Conservation (phyloP, 2,888 invertebrate species). For the Eupithecia tripunctaria region DNA sequence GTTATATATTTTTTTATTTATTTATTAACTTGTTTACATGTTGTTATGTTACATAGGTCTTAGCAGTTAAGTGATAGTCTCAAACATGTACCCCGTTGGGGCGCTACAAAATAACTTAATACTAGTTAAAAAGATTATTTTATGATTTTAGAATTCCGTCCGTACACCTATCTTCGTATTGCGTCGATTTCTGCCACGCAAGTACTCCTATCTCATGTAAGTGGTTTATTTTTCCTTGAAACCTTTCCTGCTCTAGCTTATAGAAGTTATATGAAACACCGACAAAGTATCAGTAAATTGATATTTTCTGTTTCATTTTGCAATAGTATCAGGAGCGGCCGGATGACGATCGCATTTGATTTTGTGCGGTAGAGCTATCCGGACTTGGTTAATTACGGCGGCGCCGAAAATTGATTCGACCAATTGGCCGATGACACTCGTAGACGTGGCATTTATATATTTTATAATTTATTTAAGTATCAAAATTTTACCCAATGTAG, state of each 20-base stretch:
- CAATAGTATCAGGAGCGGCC: neutral
- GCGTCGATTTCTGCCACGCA: constrained; percentile 17
- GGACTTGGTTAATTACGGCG: neutral
- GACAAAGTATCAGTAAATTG: neutral
- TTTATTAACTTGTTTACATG: too few species aligned
- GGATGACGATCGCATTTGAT: too few species aligned
- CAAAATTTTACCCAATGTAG: neutral
- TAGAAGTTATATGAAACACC: neutral
- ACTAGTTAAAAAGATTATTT: too few species aligned
- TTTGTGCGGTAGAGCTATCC: neutral
- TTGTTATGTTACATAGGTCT: too few species aligned
- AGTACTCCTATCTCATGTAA: constrained; percentile 40
- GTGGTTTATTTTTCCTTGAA: constrained; percentile 64
- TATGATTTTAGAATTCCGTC: constrained; percentile 74
- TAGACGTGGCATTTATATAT: too few species aligned
- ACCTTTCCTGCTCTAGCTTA: constrained; percentile 53
- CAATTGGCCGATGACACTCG: neutral
- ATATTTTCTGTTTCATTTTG: neutral
- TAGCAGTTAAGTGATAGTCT: too few species aligned
- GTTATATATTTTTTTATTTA: too few species aligned
- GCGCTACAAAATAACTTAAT: too few species aligned
- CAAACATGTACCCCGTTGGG: too few species aligned
- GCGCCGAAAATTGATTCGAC: neutral
- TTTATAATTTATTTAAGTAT: too few species aligned
- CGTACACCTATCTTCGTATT: constrained; percentile 72